A percentile compares a stretch with the other conserved stretches of the same genome.
These are phyloP conservation scores for Hylia prasina DNA, from an alignment of 2,113 vertebrate genomes.

Conservation along the genomic window DNA sequence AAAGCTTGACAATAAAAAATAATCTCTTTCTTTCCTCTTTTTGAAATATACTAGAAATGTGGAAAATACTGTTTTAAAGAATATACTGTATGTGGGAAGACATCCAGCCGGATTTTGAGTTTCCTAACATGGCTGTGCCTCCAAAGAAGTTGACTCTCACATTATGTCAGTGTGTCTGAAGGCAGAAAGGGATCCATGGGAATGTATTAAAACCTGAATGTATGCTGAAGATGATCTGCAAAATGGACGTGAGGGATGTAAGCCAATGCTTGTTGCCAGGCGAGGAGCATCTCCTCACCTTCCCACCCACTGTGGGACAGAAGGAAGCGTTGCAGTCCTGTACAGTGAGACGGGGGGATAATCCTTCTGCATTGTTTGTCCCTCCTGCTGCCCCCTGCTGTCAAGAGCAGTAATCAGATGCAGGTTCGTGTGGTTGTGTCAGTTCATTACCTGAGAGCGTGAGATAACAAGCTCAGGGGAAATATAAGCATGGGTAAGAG, in stretches of 20 bases:
- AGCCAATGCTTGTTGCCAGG: not conserved
- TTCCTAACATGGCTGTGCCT: not conserved
- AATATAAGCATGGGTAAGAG: not conserved
- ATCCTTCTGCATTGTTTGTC: fast-evolving
- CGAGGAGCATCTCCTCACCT: not conserved
- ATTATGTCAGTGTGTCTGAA: not conserved
- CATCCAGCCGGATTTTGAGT: not conserved
- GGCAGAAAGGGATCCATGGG: not conserved
- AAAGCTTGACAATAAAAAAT: not conserved
- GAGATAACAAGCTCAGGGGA: not conserved
- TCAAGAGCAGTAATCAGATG: not conserved
- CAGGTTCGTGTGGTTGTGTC: not conserved
- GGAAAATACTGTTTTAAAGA: not conserved
- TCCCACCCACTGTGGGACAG: not conserved
- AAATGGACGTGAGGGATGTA: not conserved
- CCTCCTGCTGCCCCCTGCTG: not conserved
- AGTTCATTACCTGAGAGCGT: not conserved
- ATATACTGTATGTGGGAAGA: not conserved
- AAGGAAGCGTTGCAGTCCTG: not conserved
- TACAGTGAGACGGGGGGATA: not conserved
- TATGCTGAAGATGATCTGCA: not conserved
- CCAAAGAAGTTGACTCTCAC: not conserved
- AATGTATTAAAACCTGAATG: not conserved
- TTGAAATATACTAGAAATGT: not conserved
- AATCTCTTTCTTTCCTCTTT: not conserved